phyloP scores from a whole-genome alignment of 92 coral and sea anemone species.

The Pocillopora meandrina region DNA sequence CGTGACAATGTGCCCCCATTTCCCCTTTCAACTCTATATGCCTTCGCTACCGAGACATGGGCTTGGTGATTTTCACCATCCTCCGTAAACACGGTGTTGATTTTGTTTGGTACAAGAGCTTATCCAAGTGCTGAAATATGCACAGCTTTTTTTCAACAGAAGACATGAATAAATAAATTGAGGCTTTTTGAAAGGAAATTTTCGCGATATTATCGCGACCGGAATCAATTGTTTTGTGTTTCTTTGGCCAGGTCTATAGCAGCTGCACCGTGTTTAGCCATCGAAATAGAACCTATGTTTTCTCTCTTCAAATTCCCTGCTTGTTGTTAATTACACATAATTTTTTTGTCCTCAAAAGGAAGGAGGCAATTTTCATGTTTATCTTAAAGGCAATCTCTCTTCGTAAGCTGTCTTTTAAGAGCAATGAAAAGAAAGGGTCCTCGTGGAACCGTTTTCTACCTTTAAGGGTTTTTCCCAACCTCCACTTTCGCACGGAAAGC shows the following conservation, averaged over 20 bases:
- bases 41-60: constrained; percentile 30
- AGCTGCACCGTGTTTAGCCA: constrained; percentile 72
- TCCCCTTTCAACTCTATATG: constrained; percentile 22
- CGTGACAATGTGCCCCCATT: constrained; percentile 20
- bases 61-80: constrained; percentile 37
- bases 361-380: constrained; percentile 11
- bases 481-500: background rate
- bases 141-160: constrained; percentile 66
- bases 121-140: constrained; percentile 52
- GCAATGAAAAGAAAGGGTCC: constrained; percentile 11
- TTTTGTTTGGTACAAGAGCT: constrained; percentile 54
- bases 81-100: constrained; percentile 68
- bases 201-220: constrained; percentile 86
- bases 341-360: constrained; percentile 15
- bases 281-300: constrained; percentile 32
- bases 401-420: background rate
- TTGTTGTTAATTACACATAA: constrained; percentile 25
- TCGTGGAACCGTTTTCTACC: constrained; percentile 29
- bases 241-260: constrained; percentile 74
- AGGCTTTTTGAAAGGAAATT: constrained; percentile 83
- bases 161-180: constrained; percentile 90
- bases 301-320: constrained; percentile 30
- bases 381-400: background rate
- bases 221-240: constrained; percentile 76
- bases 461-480: constrained; percentile 43